Evolutionary conservation across 2,888 invertebrate species (phyloP), one percentile per base, ranked within the genome.

Genomic region (Apoda limacodes): DNA sequence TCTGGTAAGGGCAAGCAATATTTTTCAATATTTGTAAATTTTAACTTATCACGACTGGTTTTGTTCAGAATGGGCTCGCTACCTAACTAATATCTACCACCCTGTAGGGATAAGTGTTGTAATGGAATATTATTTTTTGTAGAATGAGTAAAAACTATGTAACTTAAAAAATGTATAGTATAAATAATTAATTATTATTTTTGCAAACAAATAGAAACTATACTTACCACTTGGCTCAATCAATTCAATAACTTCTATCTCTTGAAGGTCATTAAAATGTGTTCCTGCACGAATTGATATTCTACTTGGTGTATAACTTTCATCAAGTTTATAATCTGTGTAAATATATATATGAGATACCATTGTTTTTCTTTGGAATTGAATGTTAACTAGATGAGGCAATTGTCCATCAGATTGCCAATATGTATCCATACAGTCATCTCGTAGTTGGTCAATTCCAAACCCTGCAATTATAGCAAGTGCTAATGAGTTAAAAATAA

Each of bases 351-450:
- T 92, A 68, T 97, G 95, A 27, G 92, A 90, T 6, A 99, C 90
- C 42, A 95, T 94, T 1, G 95, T 98, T 72, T 98, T 98, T 41
- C 92, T 85, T 54, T 93, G 89, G 61, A 98, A 98, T 57, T 98
- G 96, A 42, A 99, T 94, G 59, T 98, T 98, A 0, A 99, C 95
- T 41, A 98, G 82, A 71, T 99, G 99, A 3, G 99, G 99, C 39
- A 99, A 84, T 47, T 98, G 98, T 0, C 99, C 99, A 70, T 99
- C 99, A 0, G 98, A 98, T 65, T 99, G 99, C 99, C 99, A 99
- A 65, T 98, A 99, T 3, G 97, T 96, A 47, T 99, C 99, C 69
- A 93, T 90, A 40, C 93, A 92, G 59, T 96, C 94, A 67, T 98
- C 97, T 42, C 98, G 82, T 22, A 99, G 70, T 59, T 98, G 98